Evolutionary conservation across 2,113 vertebrate species (phyloP).

Genomic region (Colaptes auratus): DNA sequence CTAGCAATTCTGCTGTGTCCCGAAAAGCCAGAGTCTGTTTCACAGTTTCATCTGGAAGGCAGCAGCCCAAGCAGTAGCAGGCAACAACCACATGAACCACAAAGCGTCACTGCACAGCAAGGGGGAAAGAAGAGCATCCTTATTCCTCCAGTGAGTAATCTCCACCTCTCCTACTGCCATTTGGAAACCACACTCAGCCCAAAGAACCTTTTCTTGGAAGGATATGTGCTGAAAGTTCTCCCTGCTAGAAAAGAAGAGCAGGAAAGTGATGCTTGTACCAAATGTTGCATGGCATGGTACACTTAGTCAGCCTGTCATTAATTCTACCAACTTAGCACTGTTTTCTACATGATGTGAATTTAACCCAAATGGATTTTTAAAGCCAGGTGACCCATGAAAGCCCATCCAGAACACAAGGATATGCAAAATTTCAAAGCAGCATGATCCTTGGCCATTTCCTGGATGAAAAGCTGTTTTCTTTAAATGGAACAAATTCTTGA

Average conservation of each 20-base stretch:
- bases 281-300: background rate
- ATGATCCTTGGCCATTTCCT: background rate
- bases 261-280: background rate
- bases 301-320: background rate
- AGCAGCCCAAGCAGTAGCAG: background rate
- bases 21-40: background rate
- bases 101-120: background rate
- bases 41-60: background rate
- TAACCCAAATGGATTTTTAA: background rate
- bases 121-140: background rate
- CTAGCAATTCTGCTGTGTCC: background rate
- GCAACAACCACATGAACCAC: background rate
- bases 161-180: background rate
- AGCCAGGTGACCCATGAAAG: background rate
- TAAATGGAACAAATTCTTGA: background rate
- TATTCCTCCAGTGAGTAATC: background rate
- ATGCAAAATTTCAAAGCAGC: background rate
- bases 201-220: background rate
- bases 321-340: background rate
- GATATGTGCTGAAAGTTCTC: background rate
- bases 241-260: background rate
- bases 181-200: background rate
- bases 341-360: background rate
- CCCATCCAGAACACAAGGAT: background rate
- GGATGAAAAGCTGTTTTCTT: background rate